Evolutionary conservation across 2,888 invertebrate species (phyloP), one percentile per base, ranked within the genome.

Genomic region (Dasypolia templi): DNA sequence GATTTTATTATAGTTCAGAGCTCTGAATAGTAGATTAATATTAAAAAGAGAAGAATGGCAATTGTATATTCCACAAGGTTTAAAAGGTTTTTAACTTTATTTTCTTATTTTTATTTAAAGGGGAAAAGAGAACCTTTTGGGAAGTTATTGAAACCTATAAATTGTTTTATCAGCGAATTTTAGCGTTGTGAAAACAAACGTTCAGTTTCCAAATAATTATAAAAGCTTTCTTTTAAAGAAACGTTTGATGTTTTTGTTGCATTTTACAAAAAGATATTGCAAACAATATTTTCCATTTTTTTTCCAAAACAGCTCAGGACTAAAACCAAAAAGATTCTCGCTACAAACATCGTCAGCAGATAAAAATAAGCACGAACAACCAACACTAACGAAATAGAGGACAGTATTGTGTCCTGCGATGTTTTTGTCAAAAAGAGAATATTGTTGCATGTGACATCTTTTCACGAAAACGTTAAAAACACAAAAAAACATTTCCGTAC

Each of bases 391-490:
- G 39, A 80, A 72, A 77, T 58, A 59, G 46, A 72, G 49, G n/a
- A 46, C 44, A 44, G 26, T 44, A 55, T 70, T 70, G 66, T 67
- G 17, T 55, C 55, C 22, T 53, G 59, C 55, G 17, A 64, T 55
- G 32, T 64, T 67, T 83, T 29, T 19, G 44, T 59, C 46, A 77
- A 81, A 78, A 78, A 59, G 17, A 32, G 44, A 68, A 66, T 42
- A 67, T 73, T 49, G 53, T 64, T 79, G 83, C 74, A 79, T 55
- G 66, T 80, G 83, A 80, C 83, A 67, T 61, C 35, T 39, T 70
- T 84, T 68, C 65, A 53, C 55, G 39, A 46, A 80, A 59, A 55
- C 59, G 12, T 19, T 32, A 65, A 79, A 73, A 72, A 49, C 19
- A 35, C 12, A 56, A 70, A 70, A n/a, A 80, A 75, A 55, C 14